Conservation (phyloP, 2,888 invertebrate species). For the Calameuta pallipes region DNA sequence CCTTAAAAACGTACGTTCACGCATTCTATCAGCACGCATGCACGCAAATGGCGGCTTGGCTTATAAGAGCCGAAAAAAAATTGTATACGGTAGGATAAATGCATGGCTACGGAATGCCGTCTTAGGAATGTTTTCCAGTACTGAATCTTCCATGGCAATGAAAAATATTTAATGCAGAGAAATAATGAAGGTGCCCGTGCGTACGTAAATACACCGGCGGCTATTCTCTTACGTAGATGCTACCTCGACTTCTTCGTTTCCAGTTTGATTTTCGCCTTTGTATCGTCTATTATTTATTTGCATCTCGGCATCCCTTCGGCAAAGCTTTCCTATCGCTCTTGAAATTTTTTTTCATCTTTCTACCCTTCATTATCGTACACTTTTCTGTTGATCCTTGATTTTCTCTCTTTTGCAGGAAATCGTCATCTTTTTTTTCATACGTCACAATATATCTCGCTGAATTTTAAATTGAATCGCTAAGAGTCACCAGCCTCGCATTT, state of each 20-base stretch:
- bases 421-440: neutral
- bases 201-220: neutral
- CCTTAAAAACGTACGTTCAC: neutral
- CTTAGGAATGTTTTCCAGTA: neutral
- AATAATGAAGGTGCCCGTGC: neutral
- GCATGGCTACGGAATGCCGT: conserved; percentile 1
- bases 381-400: neutral
- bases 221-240: neutral
- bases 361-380: neutral
- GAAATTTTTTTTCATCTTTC: neutral
- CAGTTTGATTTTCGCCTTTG: neutral
- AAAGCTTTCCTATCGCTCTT: neutral
- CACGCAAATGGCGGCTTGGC: neutral
- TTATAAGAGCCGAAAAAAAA: neutral
- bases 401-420: neutral
- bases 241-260: neutral
- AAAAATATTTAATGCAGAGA: neutral
- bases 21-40: neutral
- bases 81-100: conserved; percentile 2
- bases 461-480: neutral
- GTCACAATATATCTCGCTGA: neutral
- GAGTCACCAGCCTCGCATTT: neutral
- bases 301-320: neutral
- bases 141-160: neutral
- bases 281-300: neutral